These are phyloP conservation scores for Bilobella aurantiaca DNA, from an alignment of 1,140 invertebrate species.

Conservation along the genomic window DNA sequence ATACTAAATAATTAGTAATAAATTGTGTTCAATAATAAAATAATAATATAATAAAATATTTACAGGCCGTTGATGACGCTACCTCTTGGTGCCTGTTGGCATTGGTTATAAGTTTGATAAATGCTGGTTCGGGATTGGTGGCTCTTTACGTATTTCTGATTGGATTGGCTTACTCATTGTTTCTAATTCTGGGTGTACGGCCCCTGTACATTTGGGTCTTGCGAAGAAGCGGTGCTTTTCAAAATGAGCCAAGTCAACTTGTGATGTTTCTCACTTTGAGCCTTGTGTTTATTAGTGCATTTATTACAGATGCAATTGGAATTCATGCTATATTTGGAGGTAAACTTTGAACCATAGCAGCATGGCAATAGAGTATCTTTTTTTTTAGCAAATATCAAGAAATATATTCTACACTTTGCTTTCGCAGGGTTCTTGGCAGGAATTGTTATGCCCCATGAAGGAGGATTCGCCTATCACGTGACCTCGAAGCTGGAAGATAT, in stretches of 20 bases:
- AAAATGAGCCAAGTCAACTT: slow-evolving; percentile 4
- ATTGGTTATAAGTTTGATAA: slow-evolving; percentile 31
- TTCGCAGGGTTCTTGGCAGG: slow-evolving; percentile 29
- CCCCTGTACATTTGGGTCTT: slow-evolving; percentile 20
- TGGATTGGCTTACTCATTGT: slow-evolving; percentile 15
- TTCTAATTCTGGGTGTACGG: slow-evolving; percentile 13
- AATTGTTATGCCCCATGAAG: slow-evolving; percentile 32
- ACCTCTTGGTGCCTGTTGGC: slow-evolving; percentile 35
- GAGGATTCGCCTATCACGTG: slow-evolving; percentile 23
- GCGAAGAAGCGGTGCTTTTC: slow-evolving; percentile 17
- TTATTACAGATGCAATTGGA: slow-evolving; percentile 35
- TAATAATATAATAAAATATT: background rate
- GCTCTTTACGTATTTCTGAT: slow-evolving; percentile 33
- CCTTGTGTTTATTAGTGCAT: slow-evolving; percentile 29
- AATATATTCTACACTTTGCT: background rate
- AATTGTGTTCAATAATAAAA: no score
- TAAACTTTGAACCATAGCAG: background rate
- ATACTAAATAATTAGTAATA: no score
- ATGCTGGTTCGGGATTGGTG: slow-evolving; percentile 24
- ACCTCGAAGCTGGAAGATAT: slow-evolving; percentile 25
- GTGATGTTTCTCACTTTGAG: slow-evolving; percentile 23
- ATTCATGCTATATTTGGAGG: slow-evolving; percentile 35
- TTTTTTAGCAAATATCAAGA: no score
- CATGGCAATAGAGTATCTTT: no score
- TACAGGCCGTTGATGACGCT: slow-evolving; percentile 31